Base-by-base conservation (phyloP, 2,888 invertebrate species). In the Lobophora halterata region DNA sequence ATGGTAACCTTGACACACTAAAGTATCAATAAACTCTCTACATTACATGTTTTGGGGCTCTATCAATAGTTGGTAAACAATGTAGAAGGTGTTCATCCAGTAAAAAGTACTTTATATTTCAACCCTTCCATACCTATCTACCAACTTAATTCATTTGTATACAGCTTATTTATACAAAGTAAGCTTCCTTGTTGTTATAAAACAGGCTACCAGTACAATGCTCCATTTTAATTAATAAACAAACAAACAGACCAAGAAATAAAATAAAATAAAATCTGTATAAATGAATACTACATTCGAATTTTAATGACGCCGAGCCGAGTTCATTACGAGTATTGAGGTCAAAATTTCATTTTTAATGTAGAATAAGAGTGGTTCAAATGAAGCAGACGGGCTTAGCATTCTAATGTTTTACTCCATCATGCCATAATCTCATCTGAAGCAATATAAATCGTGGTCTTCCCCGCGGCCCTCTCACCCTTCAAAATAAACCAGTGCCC, bases 351-450 rank as follows among this genome's bases (percentile, higher is more conserved):
- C 25, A 33, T 43, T 43, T 43, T 31, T 37, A 37, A 49, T 42
- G 34, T 32, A 46, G 46, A 37, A 46, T 46, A 46, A 51, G 43
- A 36, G 42, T 52, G 55, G 44, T 49, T 52, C 40, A 46, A 56
- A 55, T 56, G 54, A 59, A 54, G 44, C 46, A 36, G 41, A 34
- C 37, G 39, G 43, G 49, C 55, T 57, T 53, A 53, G 58, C 44
- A 58, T 61, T 59, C 57, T 62, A 70, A 72, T 68, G 67, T 64
- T 67, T 70, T 68, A 65, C 55, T 62, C 61, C 49, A 57, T 67
- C 65, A 69, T 68, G 63, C 63, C 61, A 65, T 70, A 64, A 71
- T 70, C 70, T 69, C 69, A 71, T 71, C 67, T 70, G 57, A 58
- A 57, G 65, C 51, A 63, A 65, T 71, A 74, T 75, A 75, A 74